Percentiles rank a stretch among this genome's conserved stretches.
Conservation (phyloP, 2,797 vertebrate species). For the Pelobates cultripes region DNA sequence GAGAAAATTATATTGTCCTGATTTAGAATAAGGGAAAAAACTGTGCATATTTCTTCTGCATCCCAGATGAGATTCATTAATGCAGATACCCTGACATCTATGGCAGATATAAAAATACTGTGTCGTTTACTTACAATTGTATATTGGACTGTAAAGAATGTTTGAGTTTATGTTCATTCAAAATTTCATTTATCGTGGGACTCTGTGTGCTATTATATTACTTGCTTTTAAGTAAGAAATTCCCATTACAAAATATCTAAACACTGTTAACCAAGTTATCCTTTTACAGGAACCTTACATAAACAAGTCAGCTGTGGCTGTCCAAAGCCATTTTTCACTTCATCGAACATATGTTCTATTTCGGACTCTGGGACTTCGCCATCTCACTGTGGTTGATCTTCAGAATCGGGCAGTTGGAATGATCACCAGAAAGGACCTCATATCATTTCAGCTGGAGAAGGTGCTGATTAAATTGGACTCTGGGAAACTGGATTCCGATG, state of each 20-base stretch:
- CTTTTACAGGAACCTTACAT: slow-evolving; percentile 62
- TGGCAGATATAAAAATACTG: too few species aligned
- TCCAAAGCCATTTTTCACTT: slow-evolving; percentile 61
- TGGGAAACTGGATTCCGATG: slow-evolving; percentile 29
- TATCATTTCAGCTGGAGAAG: slow-evolving; percentile 55
- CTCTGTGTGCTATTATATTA: not conserved
- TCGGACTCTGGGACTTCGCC: slow-evolving; percentile 60
- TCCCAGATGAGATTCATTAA: too few species aligned
- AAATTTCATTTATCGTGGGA: too few species aligned
- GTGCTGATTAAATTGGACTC: slow-evolving; percentile 41
- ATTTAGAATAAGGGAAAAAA: too few species aligned
- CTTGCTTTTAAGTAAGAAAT: not conserved
- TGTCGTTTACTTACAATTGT: too few species aligned
- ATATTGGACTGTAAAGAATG: too few species aligned
- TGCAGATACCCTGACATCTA: too few species aligned
- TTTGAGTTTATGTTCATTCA: too few species aligned
- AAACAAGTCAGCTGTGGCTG: slow-evolving; percentile 62
- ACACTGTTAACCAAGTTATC: slow-evolving; percentile 20
- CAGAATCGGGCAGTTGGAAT: slow-evolving; percentile 58
- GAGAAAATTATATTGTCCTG: too few species aligned
- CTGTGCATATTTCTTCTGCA: too few species aligned
- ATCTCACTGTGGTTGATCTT: slow-evolving; percentile 58
- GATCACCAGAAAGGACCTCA: slow-evolving; percentile 62
- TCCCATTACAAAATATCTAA: not conserved
- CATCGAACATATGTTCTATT: slow-evolving; percentile 59